Base-by-base conservation (phyloP, 2,888 invertebrate genomes). In the Meiosimyza platycephala region DNA sequence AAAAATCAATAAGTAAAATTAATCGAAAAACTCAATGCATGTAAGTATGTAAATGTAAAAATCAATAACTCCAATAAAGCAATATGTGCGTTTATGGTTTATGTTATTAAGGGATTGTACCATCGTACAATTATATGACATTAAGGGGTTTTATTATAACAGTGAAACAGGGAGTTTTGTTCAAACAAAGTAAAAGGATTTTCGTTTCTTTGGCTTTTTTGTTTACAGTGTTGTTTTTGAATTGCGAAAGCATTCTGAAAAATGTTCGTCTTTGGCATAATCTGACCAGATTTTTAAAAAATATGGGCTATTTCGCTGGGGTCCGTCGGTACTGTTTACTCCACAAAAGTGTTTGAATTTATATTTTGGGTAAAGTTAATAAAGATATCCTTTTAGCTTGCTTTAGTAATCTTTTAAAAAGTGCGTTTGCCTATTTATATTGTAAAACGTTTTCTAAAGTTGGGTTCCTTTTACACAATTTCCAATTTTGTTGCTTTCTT, bases 331-430 rank as follows among this genome's bases (percentile, higher is more conserved):
- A 13, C 22, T 33, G 40, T 15, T 67, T 67, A 16, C 52, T 16
- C 74, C 74, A 74, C 9, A 74, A 63, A 66, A 2, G 74, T 67
- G 7, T 62, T 63, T 9, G 73, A 71, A 57, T 71, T 71, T 22
- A 73, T 73, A 13, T 55, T 16, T 16, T 63, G 63, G 18, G 68
- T 72, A 55, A 68, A 72, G 13, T 22, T 40, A 22, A 13, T 62
- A 5, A 72, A 33, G 68, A 68, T 33, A 13, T 5, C 4, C 12
- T 62, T 55, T 74, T 74, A 11, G 71, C 16, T 57, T 40, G 7
- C 64, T 71, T 73, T 15, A 73, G 40, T 62, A 70, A 54, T 9
- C 70, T 51, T 62, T 70, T 71, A 15, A 65, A 54, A 13, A 13
- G 28, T 13, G 74, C 71, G 40, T 51, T 71, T 7, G 71, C 67